These are phyloP conservation scores for Martes flavigula DNA, from an alignment of 2,797 vertebrate species.

Conservation along the genomic window DNA sequence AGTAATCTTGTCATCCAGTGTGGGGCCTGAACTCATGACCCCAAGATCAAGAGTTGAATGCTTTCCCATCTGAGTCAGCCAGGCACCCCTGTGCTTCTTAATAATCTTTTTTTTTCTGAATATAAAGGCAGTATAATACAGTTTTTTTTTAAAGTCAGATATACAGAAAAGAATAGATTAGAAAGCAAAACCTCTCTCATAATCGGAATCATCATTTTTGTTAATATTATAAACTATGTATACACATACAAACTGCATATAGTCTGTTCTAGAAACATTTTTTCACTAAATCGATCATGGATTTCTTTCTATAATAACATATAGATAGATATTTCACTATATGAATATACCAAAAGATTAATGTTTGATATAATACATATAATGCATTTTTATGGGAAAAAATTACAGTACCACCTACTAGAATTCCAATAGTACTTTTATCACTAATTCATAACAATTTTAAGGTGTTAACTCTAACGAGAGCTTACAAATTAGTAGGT, in stretches of 20 bases:
- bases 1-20: not conserved
- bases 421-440: conserved; percentile 31
- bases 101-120: not conserved
- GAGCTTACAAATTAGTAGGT: not conserved
- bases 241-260: not conserved
- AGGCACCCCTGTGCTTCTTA: not conserved
- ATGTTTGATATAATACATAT: not conserved
- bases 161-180: not conserved
- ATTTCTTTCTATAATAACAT: not conserved
- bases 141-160: not conserved
- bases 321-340: not conserved
- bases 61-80: not conserved
- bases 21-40: not conserved
- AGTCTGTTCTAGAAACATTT: not conserved
- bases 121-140: not conserved
- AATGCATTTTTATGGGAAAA: not conserved
- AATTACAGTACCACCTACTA: not conserved
- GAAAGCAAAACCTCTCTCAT: not conserved
- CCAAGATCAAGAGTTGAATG: not conserved
- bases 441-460: conserved; percentile 44
- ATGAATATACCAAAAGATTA: not conserved
- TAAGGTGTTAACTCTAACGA: not conserved
- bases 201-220: conserved; percentile 29
- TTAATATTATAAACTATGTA: not conserved
- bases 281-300: not conserved